phyloP scores from a whole-genome alignment of 2,888 invertebrate genomes.

The Lithodes maja region DNA sequence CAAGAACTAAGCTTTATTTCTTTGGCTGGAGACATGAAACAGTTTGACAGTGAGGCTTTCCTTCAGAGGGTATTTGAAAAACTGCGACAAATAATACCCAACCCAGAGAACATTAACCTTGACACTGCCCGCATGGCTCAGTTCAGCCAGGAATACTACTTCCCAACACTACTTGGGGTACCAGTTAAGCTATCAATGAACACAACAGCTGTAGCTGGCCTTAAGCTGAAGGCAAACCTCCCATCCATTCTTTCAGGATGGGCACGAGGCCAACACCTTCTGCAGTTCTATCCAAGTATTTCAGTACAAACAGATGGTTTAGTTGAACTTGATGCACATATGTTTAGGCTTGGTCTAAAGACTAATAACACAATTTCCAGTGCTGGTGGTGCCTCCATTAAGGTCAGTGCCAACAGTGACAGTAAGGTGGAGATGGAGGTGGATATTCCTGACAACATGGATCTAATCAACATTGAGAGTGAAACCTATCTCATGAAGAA shows the following conservation, averaged over 20 bases:
- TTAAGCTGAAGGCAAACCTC: constrained; percentile 27
- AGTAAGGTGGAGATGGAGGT: constrained; percentile 16
- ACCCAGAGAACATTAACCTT: constrained; percentile 18
- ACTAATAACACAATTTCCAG: constrained; percentile 32
- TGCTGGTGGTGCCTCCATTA: constrained; percentile 12
- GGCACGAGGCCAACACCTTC: not conserved
- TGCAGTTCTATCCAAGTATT: constrained; percentile 35
- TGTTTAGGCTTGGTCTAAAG: constrained; percentile 32
- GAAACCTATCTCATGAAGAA: constrained; percentile 48
- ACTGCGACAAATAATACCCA: not conserved
- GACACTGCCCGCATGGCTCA: constrained; percentile 35
- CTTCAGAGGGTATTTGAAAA: not conserved
- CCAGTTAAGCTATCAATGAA: constrained; percentile 50
- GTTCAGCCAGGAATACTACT: constrained; percentile 19
- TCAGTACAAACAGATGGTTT: constrained; percentile 41
- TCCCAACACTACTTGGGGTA: constrained; percentile 63
- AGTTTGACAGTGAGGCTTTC: not conserved
- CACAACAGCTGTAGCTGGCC: constrained; percentile 37
- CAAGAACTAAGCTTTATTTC: constrained; percentile 58
- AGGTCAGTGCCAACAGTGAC: not conserved
- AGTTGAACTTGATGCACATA: constrained; percentile 16
- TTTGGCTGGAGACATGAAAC: constrained; percentile 30
- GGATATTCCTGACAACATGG: constrained; percentile 46
- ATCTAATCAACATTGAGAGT: constrained; percentile 34
- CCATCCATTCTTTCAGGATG: constrained; percentile 6